phyloP scores from a whole-genome alignment of 2,888 invertebrate species.

The Nemoura dubitans region DNA sequence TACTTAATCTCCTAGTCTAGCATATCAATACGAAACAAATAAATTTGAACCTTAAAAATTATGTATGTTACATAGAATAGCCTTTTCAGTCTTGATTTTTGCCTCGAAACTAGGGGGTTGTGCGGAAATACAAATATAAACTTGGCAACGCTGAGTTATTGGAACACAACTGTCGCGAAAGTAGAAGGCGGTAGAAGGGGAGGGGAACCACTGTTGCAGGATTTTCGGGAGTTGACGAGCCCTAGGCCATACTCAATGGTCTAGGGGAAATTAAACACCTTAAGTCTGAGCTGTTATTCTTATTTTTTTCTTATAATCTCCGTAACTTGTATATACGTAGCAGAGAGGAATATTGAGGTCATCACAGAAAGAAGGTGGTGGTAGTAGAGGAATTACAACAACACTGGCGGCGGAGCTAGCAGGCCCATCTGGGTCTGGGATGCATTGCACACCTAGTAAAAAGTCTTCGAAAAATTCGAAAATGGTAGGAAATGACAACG shows the following conservation, averaged over 20 bases:
- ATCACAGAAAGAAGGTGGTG: not conserved
- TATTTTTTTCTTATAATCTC: not conserved
- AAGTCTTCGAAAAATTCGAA: slow-evolving; percentile 39
- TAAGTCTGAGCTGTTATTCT: not conserved
- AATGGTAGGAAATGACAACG: slow-evolving; percentile 48
- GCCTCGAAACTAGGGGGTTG: too few species aligned
- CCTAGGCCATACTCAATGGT: slow-evolving; percentile 46
- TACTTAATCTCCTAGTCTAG: too few species aligned
- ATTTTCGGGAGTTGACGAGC: slow-evolving; percentile 23
- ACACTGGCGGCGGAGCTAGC: slow-evolving; percentile 49
- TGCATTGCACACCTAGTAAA: slow-evolving; percentile 44
- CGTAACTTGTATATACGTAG: not conserved
- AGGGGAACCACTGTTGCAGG: not conserved
- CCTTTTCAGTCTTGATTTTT: too few species aligned
- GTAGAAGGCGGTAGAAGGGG: not conserved
- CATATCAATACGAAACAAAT: too few species aligned
- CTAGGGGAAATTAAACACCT: slow-evolving; percentile 43
- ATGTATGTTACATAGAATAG: too few species aligned
- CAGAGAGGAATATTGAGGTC: not conserved
- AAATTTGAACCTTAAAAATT: too few species aligned
- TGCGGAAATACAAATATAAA: too few species aligned
- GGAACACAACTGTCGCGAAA: not conserved
- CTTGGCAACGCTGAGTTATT: too few species aligned
- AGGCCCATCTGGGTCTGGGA: slow-evolving; percentile 49
- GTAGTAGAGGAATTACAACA: not conserved